A percentile compares a stretch with the other conserved stretches of the same genome.
phyloP scores from a whole-genome alignment of 2,113 vertebrate genomes.

The Lophius piscatorius region DNA sequence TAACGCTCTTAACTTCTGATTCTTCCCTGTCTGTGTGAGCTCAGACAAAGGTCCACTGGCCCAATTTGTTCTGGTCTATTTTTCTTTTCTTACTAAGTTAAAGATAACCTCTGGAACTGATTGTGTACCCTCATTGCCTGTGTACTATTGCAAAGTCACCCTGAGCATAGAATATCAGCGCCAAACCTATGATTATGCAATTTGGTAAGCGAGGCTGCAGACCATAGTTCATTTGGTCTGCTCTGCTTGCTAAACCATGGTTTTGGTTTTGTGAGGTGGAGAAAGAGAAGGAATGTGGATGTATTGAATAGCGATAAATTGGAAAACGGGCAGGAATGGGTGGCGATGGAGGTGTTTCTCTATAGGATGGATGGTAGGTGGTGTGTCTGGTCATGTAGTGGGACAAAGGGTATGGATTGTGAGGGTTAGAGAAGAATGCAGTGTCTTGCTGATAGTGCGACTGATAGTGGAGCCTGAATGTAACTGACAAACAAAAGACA shows the following conservation, averaged over 20 bases:
- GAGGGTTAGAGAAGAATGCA: constrained; percentile 61
- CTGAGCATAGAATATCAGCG: constrained; percentile 50
- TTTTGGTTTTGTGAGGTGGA: neutral
- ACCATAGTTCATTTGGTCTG: constrained; percentile 63
- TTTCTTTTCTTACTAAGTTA: constrained; percentile 45
- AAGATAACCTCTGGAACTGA: constrained; percentile 66
- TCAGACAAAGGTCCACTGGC: constrained; percentile 25
- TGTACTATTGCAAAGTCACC: constrained; percentile 66
- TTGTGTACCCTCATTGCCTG: constrained; percentile 44
- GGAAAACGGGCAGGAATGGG: constrained; percentile 33
- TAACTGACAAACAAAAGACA: constrained; percentile 50
- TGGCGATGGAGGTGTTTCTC: constrained; percentile 19
- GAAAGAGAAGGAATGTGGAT: constrained; percentile 14
- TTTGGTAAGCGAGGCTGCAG: constrained; percentile 52
- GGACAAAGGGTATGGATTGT: constrained; percentile 59
- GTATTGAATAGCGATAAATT: constrained; percentile 29
- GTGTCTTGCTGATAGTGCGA: constrained; percentile 51
- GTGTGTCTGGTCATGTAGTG: constrained; percentile 10
- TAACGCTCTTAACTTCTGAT: constrained; percentile 32
- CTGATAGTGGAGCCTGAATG: constrained; percentile 25
- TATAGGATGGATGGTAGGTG: constrained; percentile 10
- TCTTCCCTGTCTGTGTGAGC: constrained; percentile 31
- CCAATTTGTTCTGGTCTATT: constrained; percentile 21
- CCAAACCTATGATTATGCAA: constrained; percentile 61
- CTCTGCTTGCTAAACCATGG: constrained; percentile 41